These are phyloP conservation scores for Drosophila incognita DNA, from an alignment of 2,888 invertebrate species.

Conservation along the genomic window DNA sequence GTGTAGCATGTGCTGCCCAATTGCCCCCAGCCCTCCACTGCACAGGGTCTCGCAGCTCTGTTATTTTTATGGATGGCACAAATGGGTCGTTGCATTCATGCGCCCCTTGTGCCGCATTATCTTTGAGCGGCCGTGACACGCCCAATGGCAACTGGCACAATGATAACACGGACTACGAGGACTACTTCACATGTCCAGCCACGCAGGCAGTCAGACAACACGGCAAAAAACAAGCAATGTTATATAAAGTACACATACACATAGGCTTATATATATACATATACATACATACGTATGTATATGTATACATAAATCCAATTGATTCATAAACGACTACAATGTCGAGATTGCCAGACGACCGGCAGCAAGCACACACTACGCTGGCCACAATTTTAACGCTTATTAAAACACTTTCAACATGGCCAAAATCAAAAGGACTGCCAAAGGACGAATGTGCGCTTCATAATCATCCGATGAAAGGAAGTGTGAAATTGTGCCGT, in stretches of 20 bases:
- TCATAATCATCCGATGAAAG: conserved; percentile 54
- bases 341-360: conserved; percentile 23
- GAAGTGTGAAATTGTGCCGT: conserved; percentile 65
- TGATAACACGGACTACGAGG: conserved; percentile 42
- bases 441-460: conserved; percentile 5
- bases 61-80: conserved; percentile 60
- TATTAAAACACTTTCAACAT: conserved; percentile 54
- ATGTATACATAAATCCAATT: conserved; percentile 57
- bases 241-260: neutral
- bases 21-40: neutral
- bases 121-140: conserved; percentile 35
- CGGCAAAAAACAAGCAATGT: neutral
- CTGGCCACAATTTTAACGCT: conserved; percentile 38
- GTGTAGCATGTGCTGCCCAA: neutral
- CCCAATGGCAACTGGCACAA: conserved; percentile 44
- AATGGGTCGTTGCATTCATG: conserved; percentile 57
- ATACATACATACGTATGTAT: neutral
- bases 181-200: conserved; percentile 34
- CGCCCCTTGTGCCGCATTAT: conserved; percentile 43
- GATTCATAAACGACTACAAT: conserved; percentile 50
- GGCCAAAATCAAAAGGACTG: conserved; percentile 44
- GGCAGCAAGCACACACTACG: neutral
- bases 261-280: neutral
- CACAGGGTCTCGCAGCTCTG: conserved; percentile 24
- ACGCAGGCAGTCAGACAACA: conserved; percentile 6